Conservation (phyloP, 2,113 vertebrate species). For the Ranitomeya imitator region DNA sequence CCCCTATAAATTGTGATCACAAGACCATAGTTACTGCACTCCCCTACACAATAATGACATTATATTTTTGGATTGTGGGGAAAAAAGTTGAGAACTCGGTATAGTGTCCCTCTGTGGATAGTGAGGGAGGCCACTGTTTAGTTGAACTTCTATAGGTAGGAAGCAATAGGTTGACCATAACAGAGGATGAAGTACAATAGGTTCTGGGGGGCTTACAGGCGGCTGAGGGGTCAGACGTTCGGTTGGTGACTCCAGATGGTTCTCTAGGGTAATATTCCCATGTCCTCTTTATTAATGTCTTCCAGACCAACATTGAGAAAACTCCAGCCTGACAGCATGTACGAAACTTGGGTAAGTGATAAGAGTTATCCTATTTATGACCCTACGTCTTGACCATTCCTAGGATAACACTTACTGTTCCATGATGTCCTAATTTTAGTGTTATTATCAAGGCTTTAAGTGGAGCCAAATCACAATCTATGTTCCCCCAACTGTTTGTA, state of each 20-base stretch:
- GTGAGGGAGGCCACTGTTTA: too few relatives aligned
- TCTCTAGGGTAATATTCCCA: neutral
- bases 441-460: neutral
- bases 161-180: neutral
- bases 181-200: neutral
- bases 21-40: too few relatives aligned
- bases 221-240: neutral
- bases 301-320: constrained; percentile 87
- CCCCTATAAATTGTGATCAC: too few relatives aligned
- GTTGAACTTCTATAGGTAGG: neutral
- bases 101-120: too few relatives aligned
- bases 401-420: neutral
- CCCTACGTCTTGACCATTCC: neutral
- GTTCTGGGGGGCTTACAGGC: neutral
- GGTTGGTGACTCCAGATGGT: neutral
- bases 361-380: neutral
- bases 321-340: constrained; percentile 89
- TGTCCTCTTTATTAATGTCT: constrained; percentile 7
- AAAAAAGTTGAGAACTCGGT: too few relatives aligned
- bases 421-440: neutral
- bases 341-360: constrained; percentile 87
- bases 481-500: neutral
- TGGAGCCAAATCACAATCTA: neutral
- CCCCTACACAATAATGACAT: too few relatives aligned
- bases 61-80: too few relatives aligned